Percentiles rank a stretch among this genome's conserved stretches.
phyloP scores from a whole-genome alignment of 2,113 vertebrate species.

The Herpailurus yagouaroundi region DNA sequence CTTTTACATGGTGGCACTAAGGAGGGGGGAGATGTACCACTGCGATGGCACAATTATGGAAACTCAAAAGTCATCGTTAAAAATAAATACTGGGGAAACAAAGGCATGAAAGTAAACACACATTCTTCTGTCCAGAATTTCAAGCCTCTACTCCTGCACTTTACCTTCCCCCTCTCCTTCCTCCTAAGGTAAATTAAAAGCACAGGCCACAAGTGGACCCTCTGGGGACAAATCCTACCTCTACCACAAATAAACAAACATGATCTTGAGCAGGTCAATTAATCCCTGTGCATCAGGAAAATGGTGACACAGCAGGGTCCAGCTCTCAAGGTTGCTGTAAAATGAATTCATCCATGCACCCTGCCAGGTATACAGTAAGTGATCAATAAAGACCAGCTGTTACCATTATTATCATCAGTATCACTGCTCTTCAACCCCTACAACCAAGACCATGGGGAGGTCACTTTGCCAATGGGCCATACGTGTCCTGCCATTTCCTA shows the following conservation, averaged over 20 bases:
- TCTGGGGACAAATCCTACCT: background rate
- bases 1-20: background rate
- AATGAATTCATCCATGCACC: background rate
- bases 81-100: background rate
- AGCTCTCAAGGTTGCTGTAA: background rate
- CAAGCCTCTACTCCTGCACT: background rate
- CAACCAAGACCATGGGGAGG: background rate
- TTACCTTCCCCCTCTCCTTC: background rate
- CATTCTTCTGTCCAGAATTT: background rate
- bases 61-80: background rate
- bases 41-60: background rate
- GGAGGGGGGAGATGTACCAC: fast-evolving
- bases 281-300: background rate
- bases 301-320: background rate
- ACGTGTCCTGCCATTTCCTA: background rate
- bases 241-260: background rate
- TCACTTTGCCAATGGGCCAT: background rate
- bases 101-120: background rate
- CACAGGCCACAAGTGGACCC: background rate
- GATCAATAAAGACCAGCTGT: background rate
- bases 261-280: background rate
- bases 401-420: background rate
- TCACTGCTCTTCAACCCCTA: background rate
- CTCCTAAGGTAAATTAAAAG: background rate
- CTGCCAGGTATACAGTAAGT: background rate